phyloP scores from a whole-genome alignment of 2,888 invertebrate genomes.

The Nephrotoma appendiculata region DNA sequence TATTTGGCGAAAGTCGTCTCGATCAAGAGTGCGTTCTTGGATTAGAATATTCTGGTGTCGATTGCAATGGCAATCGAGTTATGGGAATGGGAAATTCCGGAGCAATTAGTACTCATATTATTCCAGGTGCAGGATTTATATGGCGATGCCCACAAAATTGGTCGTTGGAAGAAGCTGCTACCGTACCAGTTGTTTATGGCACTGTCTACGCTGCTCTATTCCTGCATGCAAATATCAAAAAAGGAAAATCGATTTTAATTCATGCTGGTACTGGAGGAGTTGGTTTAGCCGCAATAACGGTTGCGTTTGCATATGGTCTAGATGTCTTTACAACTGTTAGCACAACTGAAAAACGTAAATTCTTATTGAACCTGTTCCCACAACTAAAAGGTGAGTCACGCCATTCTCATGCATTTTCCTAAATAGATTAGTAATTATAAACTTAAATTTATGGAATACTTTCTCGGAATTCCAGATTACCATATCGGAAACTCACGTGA shows the following conservation, averaged over 20 bases:
- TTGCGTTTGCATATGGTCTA: conserved; percentile 48
- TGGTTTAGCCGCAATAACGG: conserved; percentile 63
- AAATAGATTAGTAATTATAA: too few species aligned
- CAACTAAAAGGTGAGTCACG: conserved; percentile 28
- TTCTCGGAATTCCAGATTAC: not conserved
- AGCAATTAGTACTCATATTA: conserved; percentile 40
- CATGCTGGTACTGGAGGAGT: conserved; percentile 56
- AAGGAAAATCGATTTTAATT: conserved; percentile 34
- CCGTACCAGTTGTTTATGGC: conserved; percentile 65
- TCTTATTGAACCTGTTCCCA: conserved; percentile 40
- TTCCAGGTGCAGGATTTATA: conserved; percentile 26
- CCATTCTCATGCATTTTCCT: too few species aligned
- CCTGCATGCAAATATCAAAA: conserved; percentile 22
- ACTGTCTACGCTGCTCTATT: conserved; percentile 44
- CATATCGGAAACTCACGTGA: conserved; percentile 82
- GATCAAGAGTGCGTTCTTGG: conserved; percentile 53
- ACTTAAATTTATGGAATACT: too few species aligned
- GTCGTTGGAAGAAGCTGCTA: conserved; percentile 59
- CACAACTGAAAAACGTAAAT: conserved; percentile 45
- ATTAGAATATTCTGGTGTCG: conserved; percentile 50
- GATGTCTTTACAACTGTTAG: conserved; percentile 59
- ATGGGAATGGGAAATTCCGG: conserved; percentile 45
- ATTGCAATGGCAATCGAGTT: conserved; percentile 39
- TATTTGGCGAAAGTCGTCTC: conserved; percentile 50
- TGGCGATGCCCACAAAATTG: conserved; percentile 61